phyloP scores from a whole-genome alignment of 2,797 vertebrate genomes.

The Astyanax mexicanus region DNA sequence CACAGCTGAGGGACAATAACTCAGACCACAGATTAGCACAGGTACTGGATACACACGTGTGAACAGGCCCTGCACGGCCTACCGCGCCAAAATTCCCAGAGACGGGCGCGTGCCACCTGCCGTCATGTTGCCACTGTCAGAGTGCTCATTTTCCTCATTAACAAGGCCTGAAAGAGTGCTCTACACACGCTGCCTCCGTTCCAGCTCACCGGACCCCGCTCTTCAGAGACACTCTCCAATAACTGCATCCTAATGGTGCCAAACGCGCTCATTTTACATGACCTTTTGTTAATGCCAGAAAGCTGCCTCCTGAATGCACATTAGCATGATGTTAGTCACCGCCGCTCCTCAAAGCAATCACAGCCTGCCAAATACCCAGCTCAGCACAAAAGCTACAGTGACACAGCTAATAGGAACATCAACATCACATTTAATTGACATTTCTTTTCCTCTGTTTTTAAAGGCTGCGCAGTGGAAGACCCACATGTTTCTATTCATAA shows the following conservation, averaged over 20 bases:
- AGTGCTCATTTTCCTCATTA: constrained; percentile 53
- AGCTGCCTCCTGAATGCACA: constrained; percentile 46
- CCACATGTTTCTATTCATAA: background rate
- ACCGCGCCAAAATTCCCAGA: constrained; percentile 22
- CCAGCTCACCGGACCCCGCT: constrained; percentile 41
- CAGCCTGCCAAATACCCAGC: constrained; percentile 42
- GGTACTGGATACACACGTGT: background rate
- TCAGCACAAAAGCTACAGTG: constrained; percentile 34
- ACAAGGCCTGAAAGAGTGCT: constrained; percentile 40
- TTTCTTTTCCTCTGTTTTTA: constrained; percentile 11
- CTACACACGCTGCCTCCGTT: constrained; percentile 31
- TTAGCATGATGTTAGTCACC: constrained; percentile 53
- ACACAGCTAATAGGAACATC: constrained; percentile 14
- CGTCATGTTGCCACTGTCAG: constrained; percentile 43
- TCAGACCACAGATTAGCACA: background rate
- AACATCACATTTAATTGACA: constrained; percentile 11
- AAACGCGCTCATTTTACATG: constrained; percentile 54
- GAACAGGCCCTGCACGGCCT: constrained; percentile 11
- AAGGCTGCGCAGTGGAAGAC: background rate
- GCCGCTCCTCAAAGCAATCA: constrained; percentile 33
- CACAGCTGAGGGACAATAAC: background rate
- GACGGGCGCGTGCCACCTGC: constrained; percentile 41
- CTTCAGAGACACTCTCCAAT: constrained; percentile 51
- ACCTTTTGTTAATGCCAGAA: constrained; percentile 58
- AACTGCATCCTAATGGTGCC: constrained; percentile 58